Base-by-base conservation (phyloP, 2,797 vertebrate genomes). In the Siniperca obscura region DNA sequence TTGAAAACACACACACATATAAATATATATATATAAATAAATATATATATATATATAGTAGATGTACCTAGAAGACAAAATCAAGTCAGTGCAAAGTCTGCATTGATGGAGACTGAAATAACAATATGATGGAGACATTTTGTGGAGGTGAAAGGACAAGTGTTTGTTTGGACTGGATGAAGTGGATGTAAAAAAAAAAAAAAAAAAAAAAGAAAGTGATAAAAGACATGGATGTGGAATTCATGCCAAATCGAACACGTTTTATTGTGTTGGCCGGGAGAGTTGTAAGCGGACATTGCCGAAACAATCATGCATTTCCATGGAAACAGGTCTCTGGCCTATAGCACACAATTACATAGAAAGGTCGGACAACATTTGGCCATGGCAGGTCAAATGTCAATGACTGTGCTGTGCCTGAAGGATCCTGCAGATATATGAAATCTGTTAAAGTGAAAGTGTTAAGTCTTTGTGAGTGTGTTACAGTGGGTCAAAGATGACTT, bases 401-500 rank as follows among this genome's bases (percentile, higher is more conserved):
- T n/a, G 86, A 84, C 81, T 82, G 79, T 25, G 75, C 82, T 56
- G 87, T 69, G 86, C 86, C 90, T 55, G 86, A 81, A 74, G 84
- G 85, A 83, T 61, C 80, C 67, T 85, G 75, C 82, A 86, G 90
- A 91, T 86, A 86, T 84, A 83, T 86, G 69, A 90, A 83, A 81
- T 90, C 88, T 91, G 88, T 87, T 71, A 22, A 88, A 91, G 50
- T 89, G 78, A 77, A 91, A 82, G 68, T 89, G 80, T 89, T 17
- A 61, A 88, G 40, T 91, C 68, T 71, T 85, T 79, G 86, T 91
- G 85, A 87, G 90, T 88, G 88, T 90, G 83, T 89, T 82, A 30
- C 82, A 78, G 87, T 86, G 88, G 84, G 89, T 90, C 89, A 59
- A 87, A 82, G 90, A 91, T 91, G 92, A 90, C 92, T 92, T 94